These are phyloP conservation scores for Ceyx margarethae DNA, from an alignment of 2,113 vertebrate species.

Conservation along the genomic window DNA sequence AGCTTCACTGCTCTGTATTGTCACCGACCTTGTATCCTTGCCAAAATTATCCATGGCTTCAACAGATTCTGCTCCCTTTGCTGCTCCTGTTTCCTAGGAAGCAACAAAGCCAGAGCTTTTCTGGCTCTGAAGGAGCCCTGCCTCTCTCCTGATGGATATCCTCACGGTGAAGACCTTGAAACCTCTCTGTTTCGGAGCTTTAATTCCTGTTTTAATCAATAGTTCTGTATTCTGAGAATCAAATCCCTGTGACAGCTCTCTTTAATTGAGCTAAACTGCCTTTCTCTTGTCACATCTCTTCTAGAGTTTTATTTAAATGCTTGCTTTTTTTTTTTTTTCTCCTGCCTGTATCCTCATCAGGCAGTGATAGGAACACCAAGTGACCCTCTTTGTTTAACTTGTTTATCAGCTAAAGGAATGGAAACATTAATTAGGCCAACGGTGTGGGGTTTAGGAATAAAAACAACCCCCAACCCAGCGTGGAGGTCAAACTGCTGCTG, in stretches of 20 bases:
- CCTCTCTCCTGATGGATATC: constrained; percentile 23
- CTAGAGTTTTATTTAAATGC: constrained; percentile 33
- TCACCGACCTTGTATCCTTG: background rate
- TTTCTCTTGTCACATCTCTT: constrained; percentile 57
- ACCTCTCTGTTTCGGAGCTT: constrained; percentile 46
- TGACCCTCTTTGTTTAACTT: constrained; percentile 58
- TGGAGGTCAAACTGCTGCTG: constrained; percentile 2
- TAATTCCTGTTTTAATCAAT: constrained; percentile 50
- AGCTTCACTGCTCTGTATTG: background rate
- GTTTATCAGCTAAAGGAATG: constrained; percentile 45
- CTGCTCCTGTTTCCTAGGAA: constrained; percentile 54
- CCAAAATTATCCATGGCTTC: background rate
- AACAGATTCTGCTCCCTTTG: constrained; percentile 21
- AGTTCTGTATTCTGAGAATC: constrained; percentile 54
- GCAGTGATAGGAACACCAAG: constrained; percentile 19
- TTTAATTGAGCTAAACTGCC: constrained; percentile 57
- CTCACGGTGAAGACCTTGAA: constrained; percentile 48
- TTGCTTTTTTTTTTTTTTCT: constrained; percentile 12
- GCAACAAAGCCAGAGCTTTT: constrained; percentile 35
- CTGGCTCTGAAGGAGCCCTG: background rate
- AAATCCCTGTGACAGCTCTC: constrained; percentile 46
- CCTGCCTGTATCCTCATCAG: constrained; percentile 5
- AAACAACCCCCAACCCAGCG: background rate
- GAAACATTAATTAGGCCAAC: constrained; percentile 51
- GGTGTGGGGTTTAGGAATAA: background rate